A percentile compares a stretch with the other conserved stretches of the same genome.
Evolutionary conservation across 2,888 invertebrate genomes (phyloP).

Genomic region (Caenorhabditis sp.): DNA sequence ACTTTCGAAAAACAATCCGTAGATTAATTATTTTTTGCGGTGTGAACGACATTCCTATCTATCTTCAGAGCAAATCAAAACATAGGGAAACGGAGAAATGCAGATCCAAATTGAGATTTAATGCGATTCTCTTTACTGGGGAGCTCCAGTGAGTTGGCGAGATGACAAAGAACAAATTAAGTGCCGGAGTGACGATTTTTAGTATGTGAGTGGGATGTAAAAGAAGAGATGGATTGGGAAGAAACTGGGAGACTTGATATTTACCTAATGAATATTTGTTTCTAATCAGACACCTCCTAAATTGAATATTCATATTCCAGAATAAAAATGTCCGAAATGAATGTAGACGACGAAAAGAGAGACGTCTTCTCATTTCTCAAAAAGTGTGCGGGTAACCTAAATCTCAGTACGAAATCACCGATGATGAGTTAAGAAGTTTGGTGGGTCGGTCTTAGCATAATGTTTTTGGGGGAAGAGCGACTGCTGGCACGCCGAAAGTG

Average conservation of each 20-base stretch:
- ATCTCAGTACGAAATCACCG: constrained; percentile 56
- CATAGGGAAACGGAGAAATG: constrained; percentile 26
- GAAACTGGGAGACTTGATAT: not conserved
- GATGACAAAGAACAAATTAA: constrained; percentile 33
- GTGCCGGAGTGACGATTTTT: constrained; percentile 4
- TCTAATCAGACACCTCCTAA: constrained; percentile 35
- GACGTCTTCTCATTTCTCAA: constrained; percentile 5
- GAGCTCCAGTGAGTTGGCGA: not conserved
- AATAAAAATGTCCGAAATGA: constrained; percentile 15
- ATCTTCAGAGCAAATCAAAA: constrained; percentile 58
- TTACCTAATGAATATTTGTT: constrained; percentile 52
- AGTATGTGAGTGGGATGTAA: constrained; percentile 6
- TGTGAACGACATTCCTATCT: constrained; percentile 39
- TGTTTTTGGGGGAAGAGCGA: constrained; percentile 44
- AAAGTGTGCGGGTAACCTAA: constrained; percentile 47
- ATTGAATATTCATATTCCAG: constrained; percentile 44
- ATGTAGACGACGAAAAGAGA: not conserved
- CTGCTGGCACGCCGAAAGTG: constrained; percentile 43
- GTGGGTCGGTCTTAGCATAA: constrained; percentile 62
- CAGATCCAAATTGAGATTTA: constrained; percentile 30
- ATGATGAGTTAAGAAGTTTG: constrained; percentile 63
- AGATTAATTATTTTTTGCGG: constrained; percentile 58
- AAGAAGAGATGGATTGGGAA: not conserved
- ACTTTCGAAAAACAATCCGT: constrained; percentile 48
- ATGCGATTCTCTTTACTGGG: constrained; percentile 42